These are phyloP conservation scores for Unio pictorum DNA, from an alignment of 2,888 invertebrate species.

Conservation along the genomic window DNA sequence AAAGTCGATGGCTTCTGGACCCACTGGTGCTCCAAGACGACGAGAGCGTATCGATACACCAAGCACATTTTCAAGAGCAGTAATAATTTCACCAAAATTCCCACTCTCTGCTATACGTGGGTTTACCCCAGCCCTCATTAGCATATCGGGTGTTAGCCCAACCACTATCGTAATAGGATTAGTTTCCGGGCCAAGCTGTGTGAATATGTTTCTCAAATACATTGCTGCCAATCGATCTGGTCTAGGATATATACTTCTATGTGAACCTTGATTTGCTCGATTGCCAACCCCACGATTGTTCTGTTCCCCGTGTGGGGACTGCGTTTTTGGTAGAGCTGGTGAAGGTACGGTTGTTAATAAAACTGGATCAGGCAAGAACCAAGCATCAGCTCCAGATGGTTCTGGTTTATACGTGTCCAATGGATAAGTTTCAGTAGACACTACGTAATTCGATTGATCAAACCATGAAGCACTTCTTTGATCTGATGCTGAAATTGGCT, in stretches of 20 bases:
- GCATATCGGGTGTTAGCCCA: slow-evolving; percentile 28
- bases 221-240: slow-evolving; percentile 27
- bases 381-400: too few relatives aligned
- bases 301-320: too few relatives aligned
- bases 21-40: neutral
- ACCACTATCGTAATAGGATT: slow-evolving; percentile 24
- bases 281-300: too few relatives aligned
- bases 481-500: too few relatives aligned
- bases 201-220: slow-evolving; percentile 27
- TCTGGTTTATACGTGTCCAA: too few relatives aligned
- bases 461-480: too few relatives aligned
- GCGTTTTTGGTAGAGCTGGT: too few relatives aligned
- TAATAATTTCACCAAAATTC: slow-evolving; percentile 25
- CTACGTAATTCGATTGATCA: too few relatives aligned
- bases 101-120: slow-evolving; percentile 31
- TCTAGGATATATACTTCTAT: slow-evolving; percentile 6
- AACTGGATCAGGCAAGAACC: too few relatives aligned
- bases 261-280: too few relatives aligned
- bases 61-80: slow-evolving; percentile 26
- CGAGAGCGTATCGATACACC: slow-evolving; percentile 19
- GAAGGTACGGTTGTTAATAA: too few relatives aligned
- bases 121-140: slow-evolving; percentile 35
- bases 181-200: slow-evolving; percentile 15
- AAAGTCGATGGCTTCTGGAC: slow-evolving; percentile 3
- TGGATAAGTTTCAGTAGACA: too few relatives aligned